Conservation (phyloP, 2,113 vertebrate species). For the Acrocephalus arundinaceus region DNA sequence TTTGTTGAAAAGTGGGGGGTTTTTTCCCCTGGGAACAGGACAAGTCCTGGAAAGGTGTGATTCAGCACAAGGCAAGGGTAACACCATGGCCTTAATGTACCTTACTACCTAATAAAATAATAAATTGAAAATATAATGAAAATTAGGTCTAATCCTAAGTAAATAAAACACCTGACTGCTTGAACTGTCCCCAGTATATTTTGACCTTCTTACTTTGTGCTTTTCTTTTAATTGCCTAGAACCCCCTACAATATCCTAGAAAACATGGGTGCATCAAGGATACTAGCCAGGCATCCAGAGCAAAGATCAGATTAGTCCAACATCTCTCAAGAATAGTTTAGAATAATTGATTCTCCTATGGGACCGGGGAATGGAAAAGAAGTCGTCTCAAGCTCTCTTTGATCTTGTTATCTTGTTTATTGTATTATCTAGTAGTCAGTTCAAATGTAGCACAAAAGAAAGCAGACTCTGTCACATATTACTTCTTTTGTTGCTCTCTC, state of each 20-base stretch:
- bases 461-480: conserved; percentile 14
- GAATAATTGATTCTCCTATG: conserved; percentile 25
- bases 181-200: neutral
- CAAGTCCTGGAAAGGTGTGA: neutral
- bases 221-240: neutral
- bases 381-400: conserved; percentile 31
- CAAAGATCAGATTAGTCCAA: conserved; percentile 13
- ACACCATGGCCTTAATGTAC: neutral
- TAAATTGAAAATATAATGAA: neutral
- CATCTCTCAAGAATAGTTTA: neutral
- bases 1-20: neutral
- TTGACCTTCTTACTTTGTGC: neutral
- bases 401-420: conserved; percentile 56
- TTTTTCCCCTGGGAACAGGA: accelerated
- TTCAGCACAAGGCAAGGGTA: neutral
- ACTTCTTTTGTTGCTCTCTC: neutral
- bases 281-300: neutral
- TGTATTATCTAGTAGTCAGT: conserved; percentile 26
- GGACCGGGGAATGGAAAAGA: conserved; percentile 6
- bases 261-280: neutral
- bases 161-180: neutral
- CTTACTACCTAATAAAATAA: neutral
- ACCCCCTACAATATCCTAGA: neutral
- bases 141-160: neutral
- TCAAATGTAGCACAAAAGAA: conserved; percentile 22